Evolutionary conservation across 2,888 invertebrate genomes (phyloP).

Genomic region (Apoda limacodes): DNA sequence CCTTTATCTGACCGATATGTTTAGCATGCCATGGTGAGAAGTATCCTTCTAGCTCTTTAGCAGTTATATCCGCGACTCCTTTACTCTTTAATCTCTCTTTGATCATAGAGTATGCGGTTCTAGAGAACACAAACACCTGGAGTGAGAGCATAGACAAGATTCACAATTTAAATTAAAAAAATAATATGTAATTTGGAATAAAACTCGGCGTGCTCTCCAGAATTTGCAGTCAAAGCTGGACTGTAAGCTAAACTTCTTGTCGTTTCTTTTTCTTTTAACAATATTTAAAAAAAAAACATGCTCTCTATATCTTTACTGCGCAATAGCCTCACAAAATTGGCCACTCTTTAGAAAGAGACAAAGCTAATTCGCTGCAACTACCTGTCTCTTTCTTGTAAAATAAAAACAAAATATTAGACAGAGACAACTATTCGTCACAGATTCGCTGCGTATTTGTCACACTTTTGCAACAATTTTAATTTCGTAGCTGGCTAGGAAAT

Average conservation of each 20-base stretch:
- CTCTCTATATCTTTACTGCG: no score
- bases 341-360: no score
- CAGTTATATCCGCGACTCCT: slow-evolving; percentile 80
- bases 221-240: slow-evolving; percentile 20
- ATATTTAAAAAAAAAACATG: slow-evolving; percentile 5
- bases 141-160: slow-evolving; percentile 61
- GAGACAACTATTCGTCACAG: no score
- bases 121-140: slow-evolving; percentile 90
- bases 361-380: no score
- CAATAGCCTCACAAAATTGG: no score
- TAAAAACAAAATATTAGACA: no score
- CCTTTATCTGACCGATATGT: slow-evolving; percentile 82
- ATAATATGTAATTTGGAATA: slow-evolving; percentile 2
- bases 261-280: slow-evolving; percentile 14
- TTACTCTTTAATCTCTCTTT: slow-evolving; percentile 85
- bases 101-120: slow-evolving; percentile 83
- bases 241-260: slow-evolving; percentile 30
- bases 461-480: no score
- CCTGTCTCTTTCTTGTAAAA: no score
- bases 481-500: no score
- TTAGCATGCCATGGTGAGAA: slow-evolving; percentile 91
- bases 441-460: no score
- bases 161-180: slow-evolving; percentile 20
- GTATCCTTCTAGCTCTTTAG: slow-evolving; percentile 80
- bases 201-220: slow-evolving; percentile 27